Conservation (phyloP, 2,888 invertebrate species). For the Campoplex capitator region DNA sequence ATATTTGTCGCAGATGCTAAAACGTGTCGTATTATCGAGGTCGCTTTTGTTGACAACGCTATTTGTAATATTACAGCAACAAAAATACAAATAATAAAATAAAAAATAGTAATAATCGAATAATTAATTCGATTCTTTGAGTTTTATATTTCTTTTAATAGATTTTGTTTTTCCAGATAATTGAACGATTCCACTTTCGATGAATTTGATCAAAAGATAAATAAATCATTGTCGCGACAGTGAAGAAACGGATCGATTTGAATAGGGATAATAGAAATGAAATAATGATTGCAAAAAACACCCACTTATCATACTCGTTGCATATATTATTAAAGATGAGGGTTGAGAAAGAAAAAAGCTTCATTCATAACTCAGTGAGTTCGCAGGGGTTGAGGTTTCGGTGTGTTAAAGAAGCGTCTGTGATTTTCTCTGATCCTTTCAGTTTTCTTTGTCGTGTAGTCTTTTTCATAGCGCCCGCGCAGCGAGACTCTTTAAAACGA, state of each 20-base stretch:
- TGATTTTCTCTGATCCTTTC: constrained; percentile 70
- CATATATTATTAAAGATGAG: not conserved
- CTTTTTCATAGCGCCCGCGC: constrained; percentile 58
- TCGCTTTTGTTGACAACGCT: not conserved
- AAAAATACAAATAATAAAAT: too few relatives aligned
- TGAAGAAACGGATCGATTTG: too few relatives aligned
- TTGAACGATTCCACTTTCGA: not conserved
- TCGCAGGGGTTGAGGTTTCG: not conserved
- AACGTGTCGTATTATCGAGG: too few relatives aligned
- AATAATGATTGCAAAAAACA: not conserved
- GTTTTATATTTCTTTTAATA: not conserved
- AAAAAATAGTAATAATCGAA: too few relatives aligned
- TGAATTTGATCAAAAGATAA: not conserved
- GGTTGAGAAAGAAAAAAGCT: constrained; percentile 62
- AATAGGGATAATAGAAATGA: constrained; percentile 1
- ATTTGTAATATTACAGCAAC: too few relatives aligned
- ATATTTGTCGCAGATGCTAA: too few relatives aligned
- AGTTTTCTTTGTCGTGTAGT: constrained; percentile 65
- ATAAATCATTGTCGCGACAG: too few relatives aligned
- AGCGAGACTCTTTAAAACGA: constrained; percentile 74
- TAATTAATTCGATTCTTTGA: not conserved
- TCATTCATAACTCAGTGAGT: constrained; percentile 56
- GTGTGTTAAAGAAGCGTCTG: constrained; percentile 69
- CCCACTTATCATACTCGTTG: not conserved
- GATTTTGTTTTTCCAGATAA: not conserved